These are phyloP conservation scores for Crax fasciolata DNA, from an alignment of 2,797 vertebrate genomes.

Conservation along the genomic window DNA sequence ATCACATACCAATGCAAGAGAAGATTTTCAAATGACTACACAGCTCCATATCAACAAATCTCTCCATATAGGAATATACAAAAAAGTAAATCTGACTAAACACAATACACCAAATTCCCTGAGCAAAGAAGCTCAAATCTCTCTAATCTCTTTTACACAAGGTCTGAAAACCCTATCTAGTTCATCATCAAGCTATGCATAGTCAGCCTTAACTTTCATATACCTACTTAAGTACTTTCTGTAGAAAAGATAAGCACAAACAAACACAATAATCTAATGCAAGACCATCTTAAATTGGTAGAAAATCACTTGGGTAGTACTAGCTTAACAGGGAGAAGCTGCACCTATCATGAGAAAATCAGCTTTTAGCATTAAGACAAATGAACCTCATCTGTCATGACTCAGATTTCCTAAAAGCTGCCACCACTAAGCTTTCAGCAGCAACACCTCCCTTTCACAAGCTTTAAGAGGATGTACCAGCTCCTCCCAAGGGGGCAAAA, in stretches of 20 bases:
- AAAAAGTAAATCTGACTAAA: constrained; percentile 6
- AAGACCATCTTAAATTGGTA: background rate
- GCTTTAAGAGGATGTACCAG: background rate
- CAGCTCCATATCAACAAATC: background rate
- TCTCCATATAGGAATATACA: background rate
- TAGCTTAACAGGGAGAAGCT: background rate
- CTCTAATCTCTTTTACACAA: constrained; percentile 29
- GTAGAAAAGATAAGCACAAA: background rate
- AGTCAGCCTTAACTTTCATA: background rate
- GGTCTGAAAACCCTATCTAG: background rate
- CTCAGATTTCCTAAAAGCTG: background rate
- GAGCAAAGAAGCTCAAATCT: constrained; percentile 10
- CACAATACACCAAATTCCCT: background rate
- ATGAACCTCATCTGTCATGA: background rate
- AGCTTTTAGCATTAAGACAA: background rate
- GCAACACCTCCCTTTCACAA: background rate
- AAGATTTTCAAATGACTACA: background rate
- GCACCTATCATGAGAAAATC: background rate
- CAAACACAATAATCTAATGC: background rate
- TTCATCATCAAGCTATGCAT: fast-evolving
- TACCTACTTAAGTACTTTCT: background rate
- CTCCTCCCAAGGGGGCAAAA: background rate
- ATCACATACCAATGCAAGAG: background rate
- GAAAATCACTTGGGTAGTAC: background rate
- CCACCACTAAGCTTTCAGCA: background rate